Conservation (phyloP, 2,888 invertebrate genomes). For the Tipula vernalis region DNA sequence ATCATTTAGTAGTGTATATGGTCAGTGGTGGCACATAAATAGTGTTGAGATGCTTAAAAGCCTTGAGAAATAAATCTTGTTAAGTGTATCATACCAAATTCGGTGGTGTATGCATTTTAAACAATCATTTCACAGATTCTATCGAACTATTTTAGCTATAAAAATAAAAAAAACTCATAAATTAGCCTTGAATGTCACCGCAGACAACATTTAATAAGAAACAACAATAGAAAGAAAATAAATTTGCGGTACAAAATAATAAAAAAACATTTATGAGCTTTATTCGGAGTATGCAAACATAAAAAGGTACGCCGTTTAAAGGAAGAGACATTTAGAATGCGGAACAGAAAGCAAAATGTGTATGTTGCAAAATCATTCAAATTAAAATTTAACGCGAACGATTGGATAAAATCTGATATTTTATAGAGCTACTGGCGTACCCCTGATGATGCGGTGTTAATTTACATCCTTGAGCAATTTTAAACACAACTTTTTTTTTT, state of each 20-base stretch:
- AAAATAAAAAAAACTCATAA: not conserved
- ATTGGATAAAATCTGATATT: not conserved
- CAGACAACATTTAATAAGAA: not conserved
- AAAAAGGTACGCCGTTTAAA: not conserved
- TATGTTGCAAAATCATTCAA: not conserved
- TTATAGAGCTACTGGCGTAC: not conserved
- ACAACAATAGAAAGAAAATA: not conserved
- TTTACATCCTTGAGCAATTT: not conserved
- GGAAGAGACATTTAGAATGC: not conserved
- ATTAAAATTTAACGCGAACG: not conserved
- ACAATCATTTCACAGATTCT: not conserved
- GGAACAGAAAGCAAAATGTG: not conserved
- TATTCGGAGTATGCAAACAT: not conserved
- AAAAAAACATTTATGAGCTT: not conserved
- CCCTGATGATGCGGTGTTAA: not conserved
- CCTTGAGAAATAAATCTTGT: not conserved
- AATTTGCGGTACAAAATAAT: not conserved
- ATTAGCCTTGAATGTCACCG: not conserved
- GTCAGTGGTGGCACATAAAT: not conserved
- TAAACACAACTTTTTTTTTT: no score
- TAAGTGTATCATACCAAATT: not conserved
- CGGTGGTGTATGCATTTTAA: not conserved
- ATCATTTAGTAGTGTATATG: not conserved
- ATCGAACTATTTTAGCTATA: not conserved
- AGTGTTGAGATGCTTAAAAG: not conserved